Percentiles rank a stretch among this genome's conserved stretches.
These are phyloP conservation scores for Brachionus koreanus DNA, from an alignment of 1,140 invertebrate genomes.

Conservation along the genomic window DNA sequence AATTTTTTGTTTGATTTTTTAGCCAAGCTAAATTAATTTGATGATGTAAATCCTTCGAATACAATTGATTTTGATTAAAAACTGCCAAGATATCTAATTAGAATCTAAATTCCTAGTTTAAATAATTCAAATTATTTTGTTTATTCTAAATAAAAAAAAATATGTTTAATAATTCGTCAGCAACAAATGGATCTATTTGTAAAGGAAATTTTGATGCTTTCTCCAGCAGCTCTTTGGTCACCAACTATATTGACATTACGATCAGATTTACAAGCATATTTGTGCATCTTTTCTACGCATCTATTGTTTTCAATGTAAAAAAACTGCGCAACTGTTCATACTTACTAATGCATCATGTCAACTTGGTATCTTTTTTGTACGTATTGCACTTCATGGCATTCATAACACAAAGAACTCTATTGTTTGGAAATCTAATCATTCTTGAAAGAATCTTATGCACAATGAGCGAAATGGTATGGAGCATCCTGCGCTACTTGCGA, in stretches of 20 bases:
- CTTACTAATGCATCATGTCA: slow-evolving; percentile 1
- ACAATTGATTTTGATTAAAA: not conserved
- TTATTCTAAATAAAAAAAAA: not conserved
- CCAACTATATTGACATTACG: not conserved
- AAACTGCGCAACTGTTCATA: not conserved
- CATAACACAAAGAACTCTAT: not conserved
- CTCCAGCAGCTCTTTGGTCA: not conserved
- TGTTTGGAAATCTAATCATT: not conserved
- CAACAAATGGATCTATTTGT: not conserved
- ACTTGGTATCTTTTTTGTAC: not conserved
- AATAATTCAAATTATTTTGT: not conserved
- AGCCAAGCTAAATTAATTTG: not conserved
- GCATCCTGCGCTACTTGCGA: not conserved
- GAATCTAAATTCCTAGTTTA: not conserved
- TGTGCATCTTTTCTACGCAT: not conserved
- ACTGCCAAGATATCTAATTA: not conserved
- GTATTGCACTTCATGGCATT: not conserved
- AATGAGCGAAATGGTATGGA: not conserved
- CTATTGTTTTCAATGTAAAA: slow-evolving; percentile 2
- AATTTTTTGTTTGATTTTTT: not conserved
- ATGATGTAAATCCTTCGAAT: not conserved
- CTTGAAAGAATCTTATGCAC: not conserved
- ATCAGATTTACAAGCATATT: not conserved
- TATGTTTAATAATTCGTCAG: not conserved
- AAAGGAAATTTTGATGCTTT: not conserved